These are phyloP conservation scores for Campylorhamphus procurvoides DNA, from an alignment of 2,113 vertebrate genomes.

Conservation along the genomic window DNA sequence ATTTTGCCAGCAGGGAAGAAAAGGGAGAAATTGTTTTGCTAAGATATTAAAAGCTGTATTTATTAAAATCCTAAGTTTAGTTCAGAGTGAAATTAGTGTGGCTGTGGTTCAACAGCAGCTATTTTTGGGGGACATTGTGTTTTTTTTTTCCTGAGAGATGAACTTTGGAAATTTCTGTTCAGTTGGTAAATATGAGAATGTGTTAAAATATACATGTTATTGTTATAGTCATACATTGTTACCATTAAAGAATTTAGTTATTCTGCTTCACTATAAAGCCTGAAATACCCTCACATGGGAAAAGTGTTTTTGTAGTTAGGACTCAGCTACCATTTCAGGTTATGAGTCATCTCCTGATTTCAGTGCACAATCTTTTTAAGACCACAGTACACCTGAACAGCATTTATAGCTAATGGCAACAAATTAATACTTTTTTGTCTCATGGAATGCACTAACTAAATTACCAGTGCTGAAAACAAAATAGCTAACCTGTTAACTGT, in stretches of 20 bases:
- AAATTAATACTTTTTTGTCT: background rate
- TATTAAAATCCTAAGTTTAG: background rate
- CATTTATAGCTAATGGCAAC: background rate
- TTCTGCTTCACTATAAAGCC: background rate
- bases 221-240: background rate
- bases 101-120: background rate
- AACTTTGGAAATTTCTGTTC: background rate
- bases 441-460: background rate
- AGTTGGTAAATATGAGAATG: background rate
- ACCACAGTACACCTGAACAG: background rate
- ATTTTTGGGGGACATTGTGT: too few species aligned
- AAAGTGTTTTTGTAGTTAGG: background rate
- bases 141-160: background rate
- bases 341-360: background rate
- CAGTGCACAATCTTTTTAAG: background rate
- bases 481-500: background rate
- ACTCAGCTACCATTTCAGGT: background rate
- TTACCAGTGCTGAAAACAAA: background rate
- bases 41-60: background rate
- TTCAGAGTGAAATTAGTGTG: background rate
- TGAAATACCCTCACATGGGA: background rate
- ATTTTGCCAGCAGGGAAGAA: background rate
- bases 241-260: background rate
- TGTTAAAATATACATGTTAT: background rate
- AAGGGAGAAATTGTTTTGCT: background rate